Conservation (phyloP, 2,888 invertebrate genomes). For the Tetragonula carbonaria region DNA sequence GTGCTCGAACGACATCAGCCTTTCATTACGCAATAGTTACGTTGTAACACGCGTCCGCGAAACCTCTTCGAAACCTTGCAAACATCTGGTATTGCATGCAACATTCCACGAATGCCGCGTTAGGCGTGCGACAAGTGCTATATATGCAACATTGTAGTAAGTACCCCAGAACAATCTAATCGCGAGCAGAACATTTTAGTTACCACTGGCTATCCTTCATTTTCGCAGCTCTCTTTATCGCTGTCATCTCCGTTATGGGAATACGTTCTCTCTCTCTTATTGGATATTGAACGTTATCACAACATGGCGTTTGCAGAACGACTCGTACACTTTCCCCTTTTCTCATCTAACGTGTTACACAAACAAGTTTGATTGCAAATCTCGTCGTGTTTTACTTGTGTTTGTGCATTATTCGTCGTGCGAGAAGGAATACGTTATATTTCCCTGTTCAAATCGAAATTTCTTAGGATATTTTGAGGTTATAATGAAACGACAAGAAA, state of each 20-base stretch:
- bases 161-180: slow-evolving; percentile 53
- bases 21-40: slow-evolving; percentile 44
- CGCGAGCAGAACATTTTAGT: slow-evolving; percentile 49
- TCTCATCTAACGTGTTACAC: slow-evolving; percentile 14
- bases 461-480: too few relatives aligned
- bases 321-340: slow-evolving; percentile 25
- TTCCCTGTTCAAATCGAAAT: too few relatives aligned
- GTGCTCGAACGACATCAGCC: slow-evolving; percentile 12
- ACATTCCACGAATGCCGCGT: slow-evolving; percentile 52
- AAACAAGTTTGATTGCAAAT: background rate
- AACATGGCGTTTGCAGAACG: slow-evolving; percentile 4
- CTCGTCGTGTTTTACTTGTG: slow-evolving; percentile 25
- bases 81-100: slow-evolving; percentile 53
- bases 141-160: slow-evolving; percentile 32
- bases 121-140: slow-evolving; percentile 36
- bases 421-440: too few relatives aligned
- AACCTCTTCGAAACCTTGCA: slow-evolving; percentile 48
- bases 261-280: background rate
- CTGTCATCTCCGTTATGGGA: slow-evolving; percentile 18
- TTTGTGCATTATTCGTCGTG: too few relatives aligned
- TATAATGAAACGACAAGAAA: too few relatives aligned
- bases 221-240: slow-evolving; percentile 53
- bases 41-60: slow-evolving; percentile 48
- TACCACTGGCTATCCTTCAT: slow-evolving; percentile 51
- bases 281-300: slow-evolving; percentile 10